Conservation (phyloP, 2,888 invertebrate genomes). For the Strigamia crassipes region DNA sequence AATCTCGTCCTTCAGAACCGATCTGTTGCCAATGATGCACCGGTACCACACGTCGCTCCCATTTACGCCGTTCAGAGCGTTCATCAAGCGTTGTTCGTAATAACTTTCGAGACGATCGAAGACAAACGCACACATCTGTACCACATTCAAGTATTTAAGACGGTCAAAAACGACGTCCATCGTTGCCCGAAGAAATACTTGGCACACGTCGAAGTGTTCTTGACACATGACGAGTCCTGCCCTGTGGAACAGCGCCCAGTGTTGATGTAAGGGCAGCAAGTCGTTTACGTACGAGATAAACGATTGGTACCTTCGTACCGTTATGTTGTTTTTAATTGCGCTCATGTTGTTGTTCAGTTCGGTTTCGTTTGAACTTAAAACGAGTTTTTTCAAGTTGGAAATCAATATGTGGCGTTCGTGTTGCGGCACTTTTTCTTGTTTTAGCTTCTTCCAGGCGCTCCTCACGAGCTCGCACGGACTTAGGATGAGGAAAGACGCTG, state of each 20-base stretch:
- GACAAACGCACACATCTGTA: neutral
- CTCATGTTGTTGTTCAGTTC: neutral
- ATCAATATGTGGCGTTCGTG: neutral
- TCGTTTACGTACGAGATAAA: neutral
- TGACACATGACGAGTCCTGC: neutral
- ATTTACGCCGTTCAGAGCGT: neutral
- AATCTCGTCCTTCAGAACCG: neutral
- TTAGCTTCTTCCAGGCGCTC: neutral
- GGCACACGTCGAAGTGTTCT: neutral
- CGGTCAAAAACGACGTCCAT: neutral
- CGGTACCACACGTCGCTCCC: neutral
- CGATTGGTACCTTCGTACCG: neutral
- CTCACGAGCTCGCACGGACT: neutral
- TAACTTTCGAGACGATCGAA: neutral
- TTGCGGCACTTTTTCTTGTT: neutral
- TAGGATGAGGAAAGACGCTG: neutral
- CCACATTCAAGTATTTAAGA: neutral
- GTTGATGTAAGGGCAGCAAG: neutral
- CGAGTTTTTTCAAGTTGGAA: neutral
- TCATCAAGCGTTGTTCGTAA: neutral
- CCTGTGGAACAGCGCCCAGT: neutral
- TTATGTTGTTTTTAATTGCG: neutral
- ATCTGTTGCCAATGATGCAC: neutral
- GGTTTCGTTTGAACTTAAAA: neutral
- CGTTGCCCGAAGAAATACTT: neutral